Evolutionary conservation across 2,888 invertebrate genomes (phyloP), one percentile per base, ranked within the genome.

Genomic region (Pyralis farinalis): DNA sequence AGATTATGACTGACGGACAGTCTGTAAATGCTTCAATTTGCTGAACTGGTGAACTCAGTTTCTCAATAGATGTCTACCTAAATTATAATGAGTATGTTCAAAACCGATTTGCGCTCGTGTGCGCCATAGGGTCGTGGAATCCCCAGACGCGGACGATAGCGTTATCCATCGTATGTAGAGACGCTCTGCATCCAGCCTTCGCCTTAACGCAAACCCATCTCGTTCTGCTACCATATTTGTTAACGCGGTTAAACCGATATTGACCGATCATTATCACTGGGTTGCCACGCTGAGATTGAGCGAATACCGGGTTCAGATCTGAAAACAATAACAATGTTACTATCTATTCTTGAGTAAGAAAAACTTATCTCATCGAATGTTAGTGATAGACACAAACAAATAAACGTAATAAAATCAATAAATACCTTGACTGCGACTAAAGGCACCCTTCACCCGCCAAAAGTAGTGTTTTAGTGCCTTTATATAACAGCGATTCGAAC

Each of bases 151-250:
- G 67, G 7, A 88, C 87, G 43, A 88, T 86, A 5, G 85, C 85
- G 46, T 87, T 87, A 51, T 88, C 84, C 78, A 79, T 76, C 1
- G 88, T 88, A 47, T 85, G 85, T 1, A 88, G 66, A 0, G 86
- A 85, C 0, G 88, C 88, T 45, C 85, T 65, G 56, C 88, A 88
- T 12, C 88, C 88, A 3, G 84, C 82, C 44, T 87, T 87, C 0
- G 86, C 86, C 49, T 87, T 88, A 9, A 88, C 87, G 58, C 87
- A 88, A 28, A 88, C 86, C 87, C 87, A 88, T 58, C 87, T 63
- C 1, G 72, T 84, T 16, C 84, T 65, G 49, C 78, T 77, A 35
- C 87, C 88, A 45, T 83, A 83, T 45, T 86, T 86, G 47, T 87
- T 87, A 25, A 87, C 87, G 10, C 87, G 75, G 53, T 88, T 88